These are phyloP conservation scores for Baccha elongata DNA, from an alignment of 2,888 invertebrate genomes.

Conservation along the genomic window DNA sequence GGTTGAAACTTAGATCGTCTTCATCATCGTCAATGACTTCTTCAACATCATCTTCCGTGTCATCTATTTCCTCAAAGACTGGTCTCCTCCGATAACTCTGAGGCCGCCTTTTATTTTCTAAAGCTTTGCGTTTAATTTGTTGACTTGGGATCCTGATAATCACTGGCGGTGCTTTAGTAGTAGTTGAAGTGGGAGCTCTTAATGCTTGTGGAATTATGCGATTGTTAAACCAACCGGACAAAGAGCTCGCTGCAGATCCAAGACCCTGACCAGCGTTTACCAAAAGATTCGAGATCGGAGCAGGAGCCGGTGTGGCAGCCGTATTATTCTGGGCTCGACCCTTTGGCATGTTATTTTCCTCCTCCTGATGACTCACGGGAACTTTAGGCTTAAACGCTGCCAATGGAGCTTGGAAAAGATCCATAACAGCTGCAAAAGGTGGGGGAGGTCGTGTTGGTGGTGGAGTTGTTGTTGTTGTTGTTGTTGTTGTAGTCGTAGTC, in stretches of 20 bases:
- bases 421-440: slow-evolving; percentile 75
- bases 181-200: slow-evolving; percentile 75
- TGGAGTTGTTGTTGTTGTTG: slow-evolving; percentile 8
- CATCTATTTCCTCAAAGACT: slow-evolving; percentile 70
- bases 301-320: not conserved
- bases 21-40: slow-evolving; percentile 43
- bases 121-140: slow-evolving; percentile 74
- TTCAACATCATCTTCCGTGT: slow-evolving; percentile 75
- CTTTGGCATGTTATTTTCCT: not conserved
- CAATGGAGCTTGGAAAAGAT: slow-evolving; percentile 40
- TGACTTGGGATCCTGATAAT: slow-evolving; percentile 78
- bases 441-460: slow-evolving; percentile 70
- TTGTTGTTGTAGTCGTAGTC: not conserved
- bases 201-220: slow-evolving; percentile 77
- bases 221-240: slow-evolving; percentile 79
- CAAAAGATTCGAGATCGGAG: slow-evolving; percentile 74
- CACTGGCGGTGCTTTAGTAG: slow-evolving; percentile 77
- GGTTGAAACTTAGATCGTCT: not conserved
- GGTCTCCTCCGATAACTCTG: slow-evolving; percentile 72
- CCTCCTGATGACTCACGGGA: not conserved
- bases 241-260: slow-evolving; percentile 78
- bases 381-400: slow-evolving; percentile 44
- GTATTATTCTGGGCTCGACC: slow-evolving; percentile 30
- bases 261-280: slow-evolving; percentile 78
- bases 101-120: slow-evolving; percentile 47